These are phyloP conservation scores for Sturnus vulgaris DNA, from an alignment of 2,113 vertebrate genomes.

Conservation along the genomic window DNA sequence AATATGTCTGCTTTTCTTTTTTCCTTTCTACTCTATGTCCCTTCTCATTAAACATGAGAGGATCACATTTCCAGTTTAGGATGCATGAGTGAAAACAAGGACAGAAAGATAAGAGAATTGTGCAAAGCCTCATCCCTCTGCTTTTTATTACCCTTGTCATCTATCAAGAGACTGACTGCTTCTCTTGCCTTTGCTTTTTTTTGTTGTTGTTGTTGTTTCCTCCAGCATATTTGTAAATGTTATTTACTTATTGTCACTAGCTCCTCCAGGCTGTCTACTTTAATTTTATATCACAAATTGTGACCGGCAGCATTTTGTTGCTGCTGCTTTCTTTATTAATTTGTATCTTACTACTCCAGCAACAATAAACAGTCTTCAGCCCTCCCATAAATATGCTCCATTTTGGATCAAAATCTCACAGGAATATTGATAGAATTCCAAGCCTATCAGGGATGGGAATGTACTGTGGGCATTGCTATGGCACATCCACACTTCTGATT, in stretches of 20 bases:
- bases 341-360: slow-evolving; percentile 18
- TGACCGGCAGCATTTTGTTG: slow-evolving; percentile 44
- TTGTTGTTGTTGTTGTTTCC: not conserved
- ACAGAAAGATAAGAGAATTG: slow-evolving; percentile 39
- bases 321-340: slow-evolving; percentile 55
- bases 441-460: not conserved
- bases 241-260: slow-evolving; percentile 60
- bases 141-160: slow-evolving; percentile 55
- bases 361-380: not conserved
- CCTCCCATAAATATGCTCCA: not conserved
- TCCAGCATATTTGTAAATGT: slow-evolving; percentile 58
- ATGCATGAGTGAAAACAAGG: slow-evolving; percentile 40
- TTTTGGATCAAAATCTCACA: not conserved
- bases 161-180: slow-evolving; percentile 17
- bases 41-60: slow-evolving; percentile 29
- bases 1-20: not conserved
- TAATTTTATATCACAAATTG: slow-evolving; percentile 55
- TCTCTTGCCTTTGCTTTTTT: not conserved
- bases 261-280: slow-evolving; percentile 50
- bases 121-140: slow-evolving; percentile 13
- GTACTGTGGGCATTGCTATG: not conserved
- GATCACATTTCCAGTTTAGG: slow-evolving; percentile 10
- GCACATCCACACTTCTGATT: not conserved
- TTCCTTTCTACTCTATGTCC: not conserved
- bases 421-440: not conserved